A percentile compares a stretch with the other conserved stretches of the same genome.
Evolutionary conservation across 1,140 invertebrate species (phyloP).

Genomic region (Bombyx mori): ASM3026992v2 NC_085123.1:14968001-14968500

Average conservation of each 20-base stretch:
- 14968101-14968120: too few species aligned
- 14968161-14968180: too few species aligned
- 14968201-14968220: too few species aligned
- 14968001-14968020: too few species aligned
- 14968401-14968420: conserved; percentile 81
- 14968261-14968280: conserved; percentile 17
- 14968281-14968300: conserved; percentile 73
- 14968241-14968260: not conserved
- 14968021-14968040: too few species aligned
- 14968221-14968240: too few species aligned
- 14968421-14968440: conserved; percentile 84
- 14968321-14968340: conserved; percentile 76
- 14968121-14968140: too few species aligned
- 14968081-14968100: too few species aligned
- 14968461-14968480: conserved; percentile 80
- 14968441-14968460: conserved; percentile 82
- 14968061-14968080: too few species aligned
- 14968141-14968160: conserved; percentile 9
- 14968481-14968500: conserved; percentile 71
- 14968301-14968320: conserved; percentile 70
- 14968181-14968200: too few species aligned
- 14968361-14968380: conserved; percentile 78
- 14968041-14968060: too few species aligned
- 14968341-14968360: conserved; percentile 73
- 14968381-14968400: conserved; percentile 71